Percentiles rank a stretch among this genome's conserved stretches.
phyloP scores from a whole-genome alignment of 2,888 invertebrate species.

The Aspidapion aeneum region DNA sequence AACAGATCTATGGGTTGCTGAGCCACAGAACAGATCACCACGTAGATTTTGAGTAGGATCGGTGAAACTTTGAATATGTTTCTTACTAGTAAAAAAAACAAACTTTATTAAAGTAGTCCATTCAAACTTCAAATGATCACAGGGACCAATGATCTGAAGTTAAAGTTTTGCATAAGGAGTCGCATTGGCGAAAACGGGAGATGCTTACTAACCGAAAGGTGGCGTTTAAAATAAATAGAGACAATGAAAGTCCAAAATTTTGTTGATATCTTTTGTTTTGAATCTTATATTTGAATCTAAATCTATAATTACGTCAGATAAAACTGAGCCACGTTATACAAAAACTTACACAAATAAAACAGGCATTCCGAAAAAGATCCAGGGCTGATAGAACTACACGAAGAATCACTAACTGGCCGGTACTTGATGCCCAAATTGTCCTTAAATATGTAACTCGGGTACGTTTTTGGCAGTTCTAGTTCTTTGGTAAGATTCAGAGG shows the following conservation, averaged over 20 bases:
- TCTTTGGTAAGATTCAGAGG: conserved; percentile 13
- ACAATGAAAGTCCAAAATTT: no score
- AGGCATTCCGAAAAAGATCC: conserved; percentile 45
- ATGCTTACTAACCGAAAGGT: no score
- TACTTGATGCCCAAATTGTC: conserved; percentile 47
- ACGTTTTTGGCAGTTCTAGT: conserved; percentile 40
- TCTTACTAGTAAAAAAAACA: conserved; percentile 50
- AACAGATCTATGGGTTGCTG: conserved; percentile 49
- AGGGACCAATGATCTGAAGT: no score
- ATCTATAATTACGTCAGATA: no score
- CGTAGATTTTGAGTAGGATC: conserved; percentile 48
- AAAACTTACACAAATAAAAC: conserved; percentile 47
- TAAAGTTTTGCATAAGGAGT: no score
- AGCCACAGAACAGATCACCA: conserved; percentile 50
- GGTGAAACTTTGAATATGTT: conserved; percentile 53
- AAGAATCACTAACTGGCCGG: conserved; percentile 33
- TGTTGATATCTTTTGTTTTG: no score
- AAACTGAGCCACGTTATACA: no score
- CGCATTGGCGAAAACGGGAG: no score
- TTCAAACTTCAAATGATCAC: not conserved
- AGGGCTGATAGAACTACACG: conserved; percentile 40
- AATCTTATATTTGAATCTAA: no score
- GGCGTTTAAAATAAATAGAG: no score
- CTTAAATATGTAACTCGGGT: conserved; percentile 43
- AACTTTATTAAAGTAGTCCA: no score